A percentile compares a stretch with the other conserved stretches of the same genome.
Evolutionary conservation across 2,797 vertebrate genomes (phyloP).

Genomic region (Muscicapa comitata): DNA sequence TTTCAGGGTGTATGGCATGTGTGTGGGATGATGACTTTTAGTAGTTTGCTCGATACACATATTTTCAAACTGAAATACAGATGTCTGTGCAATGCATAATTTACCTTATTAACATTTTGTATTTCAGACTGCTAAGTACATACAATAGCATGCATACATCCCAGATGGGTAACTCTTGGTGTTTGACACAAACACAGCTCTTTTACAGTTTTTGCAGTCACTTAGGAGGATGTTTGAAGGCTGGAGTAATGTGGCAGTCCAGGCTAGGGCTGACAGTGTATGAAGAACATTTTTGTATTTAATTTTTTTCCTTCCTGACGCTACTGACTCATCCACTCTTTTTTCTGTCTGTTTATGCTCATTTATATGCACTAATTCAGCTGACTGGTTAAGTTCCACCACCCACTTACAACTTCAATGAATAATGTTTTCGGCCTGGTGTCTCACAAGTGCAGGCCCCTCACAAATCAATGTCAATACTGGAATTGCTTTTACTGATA

Average conservation of each 20-base stretch:
- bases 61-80: neutral
- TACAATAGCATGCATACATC: neutral
- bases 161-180: neutral
- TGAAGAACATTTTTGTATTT: neutral
- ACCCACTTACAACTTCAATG: slow-evolving; percentile 25
- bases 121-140: neutral
- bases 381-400: slow-evolving; percentile 21
- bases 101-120: neutral
- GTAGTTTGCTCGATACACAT: fast-evolving
- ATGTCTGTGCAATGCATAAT: neutral
- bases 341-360: neutral
- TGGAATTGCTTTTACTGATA: slow-evolving; percentile 43
- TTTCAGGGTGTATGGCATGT: neutral
- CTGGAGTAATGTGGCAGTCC: neutral
- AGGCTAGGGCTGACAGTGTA: neutral
- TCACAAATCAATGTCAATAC: slow-evolving; percentile 42
- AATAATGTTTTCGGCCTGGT: neutral
- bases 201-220: neutral
- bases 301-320: neutral
- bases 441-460: slow-evolving; percentile 32
- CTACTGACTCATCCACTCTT: neutral
- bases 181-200: neutral
- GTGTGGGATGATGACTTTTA: neutral
- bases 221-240: neutral
- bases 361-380: slow-evolving; percentile 23